Percentiles rank a stretch among this genome's conserved stretches.
These are phyloP conservation scores for Pygoscelis adeliae DNA, from an alignment of 2,113 vertebrate genomes.

Conservation along the genomic window DNA sequence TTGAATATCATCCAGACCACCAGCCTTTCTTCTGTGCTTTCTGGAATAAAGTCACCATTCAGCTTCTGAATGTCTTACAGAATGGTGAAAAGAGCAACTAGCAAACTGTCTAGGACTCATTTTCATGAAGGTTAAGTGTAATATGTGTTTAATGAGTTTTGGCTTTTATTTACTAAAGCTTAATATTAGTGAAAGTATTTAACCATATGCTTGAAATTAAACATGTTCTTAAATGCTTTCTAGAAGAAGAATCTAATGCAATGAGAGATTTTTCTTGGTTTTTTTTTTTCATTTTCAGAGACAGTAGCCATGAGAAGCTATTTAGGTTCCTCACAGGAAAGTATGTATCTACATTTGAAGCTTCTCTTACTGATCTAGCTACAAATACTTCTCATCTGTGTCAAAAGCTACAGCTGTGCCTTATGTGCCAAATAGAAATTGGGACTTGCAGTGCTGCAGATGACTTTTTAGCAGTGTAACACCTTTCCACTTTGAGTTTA, in stretches of 20 bases:
- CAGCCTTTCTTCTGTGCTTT: not conserved
- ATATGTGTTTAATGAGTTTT: constrained; percentile 44
- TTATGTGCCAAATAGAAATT: not conserved
- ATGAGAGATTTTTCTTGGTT: not conserved
- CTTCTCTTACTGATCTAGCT: not conserved
- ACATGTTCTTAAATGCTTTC: not conserved
- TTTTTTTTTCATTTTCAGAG: not conserved
- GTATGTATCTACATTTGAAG: not conserved
- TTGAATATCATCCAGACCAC: not conserved
- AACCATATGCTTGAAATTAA: constrained; percentile 46
- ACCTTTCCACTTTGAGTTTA: not conserved
- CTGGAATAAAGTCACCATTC: not conserved
- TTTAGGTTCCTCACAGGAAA: not conserved
- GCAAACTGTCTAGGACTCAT: constrained; percentile 28
- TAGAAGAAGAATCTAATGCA: not conserved
- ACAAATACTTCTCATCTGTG: not conserved
- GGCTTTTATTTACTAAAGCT: constrained; percentile 46
- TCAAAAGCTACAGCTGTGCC: not conserved
- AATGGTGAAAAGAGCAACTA: constrained; percentile 36
- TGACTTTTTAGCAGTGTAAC: not conserved
- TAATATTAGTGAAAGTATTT: constrained; percentile 1
- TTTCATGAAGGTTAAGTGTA: constrained; percentile 41
- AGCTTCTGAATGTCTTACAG: not conserved
- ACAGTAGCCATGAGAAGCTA: not conserved
- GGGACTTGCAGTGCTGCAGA: not conserved